Base-by-base conservation (phyloP, 2,888 invertebrate genomes). In the Byasa hedistus region DNA sequence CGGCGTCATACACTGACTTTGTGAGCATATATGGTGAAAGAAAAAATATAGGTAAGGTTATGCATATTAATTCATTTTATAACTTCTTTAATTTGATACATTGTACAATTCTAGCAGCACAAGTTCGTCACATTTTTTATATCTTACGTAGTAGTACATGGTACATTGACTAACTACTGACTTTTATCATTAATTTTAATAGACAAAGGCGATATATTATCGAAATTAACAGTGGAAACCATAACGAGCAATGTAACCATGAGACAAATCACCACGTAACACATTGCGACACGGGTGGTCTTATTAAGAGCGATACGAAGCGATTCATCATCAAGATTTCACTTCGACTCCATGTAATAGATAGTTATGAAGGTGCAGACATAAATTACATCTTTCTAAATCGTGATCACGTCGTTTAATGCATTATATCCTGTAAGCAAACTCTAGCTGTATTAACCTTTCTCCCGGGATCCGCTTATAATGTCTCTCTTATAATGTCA, bases 281-380 rank as follows among this genome's bases (percentile, higher is more conserved):
- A 71, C 64, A 65, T 61, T 61, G 61, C 79, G 17, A 69, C 77
- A 78, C 81, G 85, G 87, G 89, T 84, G 89, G 89, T 80, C 89
- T 73, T 68, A 71, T 76, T 75, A 73, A 75, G 73, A 74, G 69
- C 70, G 74, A 75, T 78, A 78, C 76, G 72, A 70, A 73, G 70
- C 76, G 70, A 85, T 88, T 84, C 79, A 85, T 87, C 83, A 86
- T 78, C 79, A 73, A 79, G 79, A 81, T 86, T 88, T 90, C 86
- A 85, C 86, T 85, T 76, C 73, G 77, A 73, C 69, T 68, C 68
- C 68, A 72, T 72, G 72, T 73, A 75, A 76, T 72, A 72, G 65
- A 72, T 71, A 61, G 67, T 66, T 69, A 51, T 61, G 39, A 58
- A 61, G 60, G 57, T 48, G 65, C 52, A 57, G 58, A 58, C 39